These are phyloP conservation scores for Mormyrus lacerda DNA, from an alignment of 2,113 vertebrate genomes.

Conservation along the genomic window DNA sequence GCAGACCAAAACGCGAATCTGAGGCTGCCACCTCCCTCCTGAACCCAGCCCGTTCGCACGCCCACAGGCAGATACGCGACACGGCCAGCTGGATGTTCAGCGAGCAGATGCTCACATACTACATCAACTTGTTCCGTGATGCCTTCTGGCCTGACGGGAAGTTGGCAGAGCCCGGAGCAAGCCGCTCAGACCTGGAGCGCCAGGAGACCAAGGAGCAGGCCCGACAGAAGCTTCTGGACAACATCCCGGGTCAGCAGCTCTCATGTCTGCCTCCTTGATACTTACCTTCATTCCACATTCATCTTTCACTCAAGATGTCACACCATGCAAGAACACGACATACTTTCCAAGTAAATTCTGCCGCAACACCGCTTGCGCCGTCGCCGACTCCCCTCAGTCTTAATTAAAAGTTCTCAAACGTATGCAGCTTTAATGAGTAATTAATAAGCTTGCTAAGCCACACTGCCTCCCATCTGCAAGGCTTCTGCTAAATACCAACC, in stretches of 20 bases:
- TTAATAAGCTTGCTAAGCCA: background rate
- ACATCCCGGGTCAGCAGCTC: constrained; percentile 80
- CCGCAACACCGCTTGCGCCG: background rate
- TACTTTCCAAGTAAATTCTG: background rate
- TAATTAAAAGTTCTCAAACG: background rate
- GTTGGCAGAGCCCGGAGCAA: constrained; percentile 63
- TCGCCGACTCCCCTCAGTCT: background rate
- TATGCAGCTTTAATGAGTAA: background rate
- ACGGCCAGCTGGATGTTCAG: constrained; percentile 95
- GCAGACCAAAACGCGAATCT: background rate
- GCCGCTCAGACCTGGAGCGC: constrained; percentile 67
- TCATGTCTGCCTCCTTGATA: background rate
- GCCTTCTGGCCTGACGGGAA: constrained; percentile 90
- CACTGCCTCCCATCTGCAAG: background rate
- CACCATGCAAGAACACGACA: background rate
- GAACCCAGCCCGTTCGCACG: background rate
- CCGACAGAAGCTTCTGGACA: constrained; percentile 93
- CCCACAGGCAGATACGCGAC: constrained; percentile 92
- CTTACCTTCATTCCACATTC: background rate
- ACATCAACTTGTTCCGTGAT: constrained; percentile 85
- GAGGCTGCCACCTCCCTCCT: background rate
- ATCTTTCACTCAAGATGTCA: background rate
- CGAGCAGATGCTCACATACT: constrained; percentile 91
- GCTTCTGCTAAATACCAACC: background rate
- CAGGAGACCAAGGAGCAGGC: constrained; percentile 83